Evolutionary conservation across 2,888 invertebrate species (phyloP).

Genomic region (Apodemia hepburni): DNA sequence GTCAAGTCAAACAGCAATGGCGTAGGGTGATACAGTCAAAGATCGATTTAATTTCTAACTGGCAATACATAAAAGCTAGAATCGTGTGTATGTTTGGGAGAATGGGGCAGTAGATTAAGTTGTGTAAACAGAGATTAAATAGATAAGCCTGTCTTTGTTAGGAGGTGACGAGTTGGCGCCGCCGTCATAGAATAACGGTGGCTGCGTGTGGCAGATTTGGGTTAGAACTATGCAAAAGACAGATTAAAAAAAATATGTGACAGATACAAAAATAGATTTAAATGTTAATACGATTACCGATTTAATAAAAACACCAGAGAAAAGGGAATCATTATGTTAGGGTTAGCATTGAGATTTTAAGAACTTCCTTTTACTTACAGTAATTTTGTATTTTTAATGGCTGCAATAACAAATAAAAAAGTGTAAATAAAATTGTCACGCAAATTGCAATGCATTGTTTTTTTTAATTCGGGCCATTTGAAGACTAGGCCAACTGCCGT

Average conservation of each 20-base stretch:
- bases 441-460: too few relatives aligned
- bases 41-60: constrained; percentile 42
- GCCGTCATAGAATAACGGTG: constrained; percentile 39
- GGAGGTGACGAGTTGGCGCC: constrained; percentile 68
- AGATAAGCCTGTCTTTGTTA: constrained; percentile 71
- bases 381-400: too few relatives aligned
- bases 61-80: constrained; percentile 45
- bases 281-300: constrained; percentile 3
- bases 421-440: too few relatives aligned
- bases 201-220: constrained; percentile 58
- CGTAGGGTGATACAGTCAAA: constrained; percentile 44
- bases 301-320: not conserved
- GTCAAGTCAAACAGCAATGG: constrained; percentile 73
- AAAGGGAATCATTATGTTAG: not conserved
- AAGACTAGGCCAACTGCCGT: too few relatives aligned
- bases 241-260: constrained; percentile 18
- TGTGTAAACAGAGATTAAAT: constrained; percentile 77
- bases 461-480: too few relatives aligned
- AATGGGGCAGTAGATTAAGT: constrained; percentile 61
- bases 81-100: constrained; percentile 22
- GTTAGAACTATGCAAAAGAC: constrained; percentile 38
- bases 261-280: constrained; percentile 33
- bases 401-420: too few relatives aligned
- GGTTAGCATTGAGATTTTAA: not conserved
- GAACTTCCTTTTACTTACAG: not conserved